Percentiles rank a stretch among this genome's conserved stretches.
These are phyloP conservation scores for Rutilus rutilus DNA, from an alignment of 2,113 vertebrate genomes.

Conservation along the genomic window DNA sequence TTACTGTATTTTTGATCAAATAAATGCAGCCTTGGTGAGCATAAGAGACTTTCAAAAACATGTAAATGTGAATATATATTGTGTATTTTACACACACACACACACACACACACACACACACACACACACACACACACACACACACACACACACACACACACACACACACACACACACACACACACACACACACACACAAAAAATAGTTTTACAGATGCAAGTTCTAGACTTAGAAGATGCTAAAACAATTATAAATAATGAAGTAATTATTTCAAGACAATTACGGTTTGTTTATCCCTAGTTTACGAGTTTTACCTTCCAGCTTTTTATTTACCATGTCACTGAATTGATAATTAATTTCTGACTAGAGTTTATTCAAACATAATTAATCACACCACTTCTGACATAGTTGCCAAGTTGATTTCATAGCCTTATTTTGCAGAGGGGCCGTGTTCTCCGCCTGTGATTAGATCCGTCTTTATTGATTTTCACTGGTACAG, in stretches of 20 bases:
- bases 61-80: no score
- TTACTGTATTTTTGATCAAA: no score
- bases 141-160: no score
- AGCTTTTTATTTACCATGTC: not conserved
- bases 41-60: no score
- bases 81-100: no score
- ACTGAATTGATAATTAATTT: not conserved
- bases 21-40: no score
- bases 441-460: not conserved
- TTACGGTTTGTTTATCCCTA: not conserved
- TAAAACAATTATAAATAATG: not conserved
- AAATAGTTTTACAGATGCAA: no score
- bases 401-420: conserved; percentile 4
- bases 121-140: no score
- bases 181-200: no score
- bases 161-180: no score
- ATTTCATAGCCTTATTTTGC: conserved; percentile 13
- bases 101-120: no score
- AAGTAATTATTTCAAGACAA: not conserved
- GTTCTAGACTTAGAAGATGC: not conserved
- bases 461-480: not conserved
- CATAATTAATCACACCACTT: conserved; percentile 1
- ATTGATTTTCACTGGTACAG: not conserved
- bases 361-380: not conserved
- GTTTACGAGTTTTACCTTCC: not conserved